Conservation (phyloP, 2,888 invertebrate genomes). For the Prosopocoilus inquinatus region DNA sequence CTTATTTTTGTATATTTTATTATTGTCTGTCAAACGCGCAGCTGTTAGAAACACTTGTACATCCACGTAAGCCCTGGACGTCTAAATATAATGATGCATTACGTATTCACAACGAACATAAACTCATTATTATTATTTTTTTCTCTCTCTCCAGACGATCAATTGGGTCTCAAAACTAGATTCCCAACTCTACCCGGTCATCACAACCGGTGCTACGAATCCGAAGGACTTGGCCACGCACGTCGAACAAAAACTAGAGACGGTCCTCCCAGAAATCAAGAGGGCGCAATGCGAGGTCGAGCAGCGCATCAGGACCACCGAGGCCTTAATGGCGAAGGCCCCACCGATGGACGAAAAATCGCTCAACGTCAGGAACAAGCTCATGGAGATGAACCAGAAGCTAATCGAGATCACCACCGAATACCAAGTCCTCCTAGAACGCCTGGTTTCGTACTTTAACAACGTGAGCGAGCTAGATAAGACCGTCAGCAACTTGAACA, state of each 20-base stretch:
- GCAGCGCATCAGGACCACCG: conserved; percentile 64
- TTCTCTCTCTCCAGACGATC: conserved; percentile 59
- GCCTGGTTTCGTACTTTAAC: conserved; percentile 69
- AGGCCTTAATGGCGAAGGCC: conserved; percentile 63
- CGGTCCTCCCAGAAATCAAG: conserved; percentile 60
- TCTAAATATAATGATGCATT: background rate
- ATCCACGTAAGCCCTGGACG: no score
- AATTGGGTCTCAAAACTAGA: conserved; percentile 68
- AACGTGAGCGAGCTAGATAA: conserved; percentile 63
- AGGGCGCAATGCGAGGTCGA: conserved; percentile 67
- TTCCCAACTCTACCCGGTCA: conserved; percentile 72
- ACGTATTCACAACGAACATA: background rate
- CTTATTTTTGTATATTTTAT: no score
- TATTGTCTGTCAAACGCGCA: no score
- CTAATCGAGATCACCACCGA: conserved; percentile 67
- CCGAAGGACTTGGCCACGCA: conserved; percentile 58
- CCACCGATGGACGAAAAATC: conserved; percentile 53
- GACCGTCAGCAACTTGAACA: conserved; percentile 59
- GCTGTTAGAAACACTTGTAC: no score
- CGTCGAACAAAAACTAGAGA: conserved; percentile 57
- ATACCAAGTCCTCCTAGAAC: conserved; percentile 67
- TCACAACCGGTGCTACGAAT: conserved; percentile 62
- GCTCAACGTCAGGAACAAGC: conserved; percentile 62
- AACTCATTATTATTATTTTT: conserved; percentile 13
- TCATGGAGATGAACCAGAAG: conserved; percentile 65